These are phyloP conservation scores for Cremastinae sp. DNA, from an alignment of 2,888 invertebrate genomes.

Conservation along the genomic window DNA sequence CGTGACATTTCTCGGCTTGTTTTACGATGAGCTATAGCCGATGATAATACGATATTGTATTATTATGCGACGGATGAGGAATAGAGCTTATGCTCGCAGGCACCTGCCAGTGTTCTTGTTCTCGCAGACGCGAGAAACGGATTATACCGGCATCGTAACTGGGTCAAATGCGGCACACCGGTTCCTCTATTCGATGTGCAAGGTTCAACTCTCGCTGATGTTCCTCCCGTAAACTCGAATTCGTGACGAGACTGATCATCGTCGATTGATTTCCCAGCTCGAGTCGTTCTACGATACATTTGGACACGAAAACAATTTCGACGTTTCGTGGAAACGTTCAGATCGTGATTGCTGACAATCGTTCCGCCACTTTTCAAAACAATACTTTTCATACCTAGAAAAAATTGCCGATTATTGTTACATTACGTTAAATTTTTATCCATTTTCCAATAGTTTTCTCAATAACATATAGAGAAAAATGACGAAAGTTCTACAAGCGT, in stretches of 20 bases:
- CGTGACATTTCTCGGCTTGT: constrained; percentile 59
- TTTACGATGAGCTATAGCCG: constrained; percentile 42
- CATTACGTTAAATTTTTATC: no score
- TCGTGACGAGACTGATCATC: constrained; percentile 60
- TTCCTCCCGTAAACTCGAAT: constrained; percentile 45
- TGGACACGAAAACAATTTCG: no score
- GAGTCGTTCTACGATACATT: no score
- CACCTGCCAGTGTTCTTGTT: constrained; percentile 47
- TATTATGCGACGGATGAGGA: not conserved
- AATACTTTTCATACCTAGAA: no score
- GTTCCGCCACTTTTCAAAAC: no score
- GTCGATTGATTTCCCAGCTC: constrained; percentile 19
- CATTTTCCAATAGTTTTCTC: no score
- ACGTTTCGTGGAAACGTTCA: no score
- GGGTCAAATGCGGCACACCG: constrained; percentile 59
- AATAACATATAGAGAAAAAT: no score
- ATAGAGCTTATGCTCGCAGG: no score
- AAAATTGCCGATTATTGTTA: no score
- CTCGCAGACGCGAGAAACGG: constrained; percentile 57
- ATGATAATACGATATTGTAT: constrained; percentile 43
- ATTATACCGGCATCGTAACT: constrained; percentile 54
- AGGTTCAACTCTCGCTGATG: constrained; percentile 54
- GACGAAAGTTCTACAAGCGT: no score
- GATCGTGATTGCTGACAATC: no score
- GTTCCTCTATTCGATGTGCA: constrained; percentile 59